Evolutionary conservation across 2,888 invertebrate genomes (phyloP).

Genomic region (Acrobasis repandana): DNA sequence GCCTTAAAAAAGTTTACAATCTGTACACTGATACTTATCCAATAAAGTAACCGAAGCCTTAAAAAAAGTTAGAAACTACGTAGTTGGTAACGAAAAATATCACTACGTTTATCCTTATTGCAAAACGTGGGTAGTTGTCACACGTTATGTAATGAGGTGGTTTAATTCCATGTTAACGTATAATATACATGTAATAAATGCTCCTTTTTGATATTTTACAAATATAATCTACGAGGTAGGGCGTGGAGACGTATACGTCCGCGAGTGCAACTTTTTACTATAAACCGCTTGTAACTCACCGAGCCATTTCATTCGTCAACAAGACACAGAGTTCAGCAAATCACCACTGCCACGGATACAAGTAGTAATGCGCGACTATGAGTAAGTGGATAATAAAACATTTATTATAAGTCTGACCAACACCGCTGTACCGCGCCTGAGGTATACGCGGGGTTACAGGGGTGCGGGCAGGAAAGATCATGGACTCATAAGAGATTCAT

Average conservation of each 20-base stretch:
- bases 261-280: not conserved
- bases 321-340: not conserved
- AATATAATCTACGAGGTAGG: slow-evolving; percentile 57
- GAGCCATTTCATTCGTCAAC: not conserved
- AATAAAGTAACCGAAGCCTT: slow-evolving; percentile 44
- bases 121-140: slow-evolving; percentile 26
- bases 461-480: no score
- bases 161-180: slow-evolving; percentile 41
- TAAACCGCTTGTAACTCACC: not conserved
- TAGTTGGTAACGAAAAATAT: slow-evolving; percentile 76
- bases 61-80: slow-evolving; percentile 56
- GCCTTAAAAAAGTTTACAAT: slow-evolving; percentile 44
- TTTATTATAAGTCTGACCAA: no score
- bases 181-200: slow-evolving; percentile 61
- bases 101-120: slow-evolving; percentile 49
- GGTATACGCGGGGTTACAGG: no score
- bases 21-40: slow-evolving; percentile 32
- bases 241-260: slow-evolving; percentile 38
- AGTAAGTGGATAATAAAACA: no score
- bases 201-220: slow-evolving; percentile 55
- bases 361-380: no score
- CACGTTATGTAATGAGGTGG: slow-evolving; percentile 6
- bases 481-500: no score
- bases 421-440: no score
- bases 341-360: not conserved